phyloP scores from a whole-genome alignment of 1,140 invertebrate species.

The Drosophila bocqueti region DNA sequence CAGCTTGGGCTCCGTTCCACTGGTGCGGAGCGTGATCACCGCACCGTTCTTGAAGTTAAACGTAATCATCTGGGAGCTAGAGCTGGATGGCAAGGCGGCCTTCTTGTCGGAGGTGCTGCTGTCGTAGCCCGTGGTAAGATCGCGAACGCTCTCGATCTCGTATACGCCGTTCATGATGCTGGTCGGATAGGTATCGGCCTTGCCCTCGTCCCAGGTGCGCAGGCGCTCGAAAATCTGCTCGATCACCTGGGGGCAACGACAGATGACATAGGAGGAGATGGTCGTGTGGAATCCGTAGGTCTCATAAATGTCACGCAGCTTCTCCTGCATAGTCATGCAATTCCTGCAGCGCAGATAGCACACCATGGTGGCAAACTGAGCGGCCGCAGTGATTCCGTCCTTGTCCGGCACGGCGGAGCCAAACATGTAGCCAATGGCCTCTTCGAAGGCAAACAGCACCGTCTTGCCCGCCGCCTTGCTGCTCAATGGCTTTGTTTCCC shows the following conservation, averaged over 20 bases:
- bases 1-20: conserved; percentile 99
- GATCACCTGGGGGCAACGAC: conserved; percentile 90
- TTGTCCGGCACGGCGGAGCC: conserved; percentile 95
- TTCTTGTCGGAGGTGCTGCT: conserved; percentile 89
- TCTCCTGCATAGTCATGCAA: conserved; percentile 88
- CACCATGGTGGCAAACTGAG: conserved; percentile 92
- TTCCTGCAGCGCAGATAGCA: conserved; percentile 90
- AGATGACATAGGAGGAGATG: conserved; percentile 95
- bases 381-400: conserved; percentile 96
- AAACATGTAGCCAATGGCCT: conserved; percentile 98
- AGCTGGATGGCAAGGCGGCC: conserved; percentile 91
- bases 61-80: conserved; percentile 97
- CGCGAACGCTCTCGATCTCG: conserved; percentile 91
- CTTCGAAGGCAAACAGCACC: conserved; percentile 98
- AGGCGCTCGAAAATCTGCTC: conserved; percentile 93
- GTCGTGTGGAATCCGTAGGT: conserved; percentile 95
- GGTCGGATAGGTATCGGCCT: conserved; percentile 88
- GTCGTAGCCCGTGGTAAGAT: conserved; percentile 96
- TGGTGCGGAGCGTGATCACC: conserved; percentile 95
- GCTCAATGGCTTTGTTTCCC: conserved; percentile 94
- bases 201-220: conserved; percentile 89
- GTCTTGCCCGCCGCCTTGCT: conserved; percentile 89
- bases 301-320: conserved; percentile 93
- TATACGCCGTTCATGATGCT: conserved; percentile 90
- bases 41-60: conserved; percentile 96